Percentiles rank a stretch among this genome's conserved stretches.
phyloP scores from a whole-genome alignment of 1,140 invertebrate genomes.

The Scaptodrosophila lebanonensis region DNA sequence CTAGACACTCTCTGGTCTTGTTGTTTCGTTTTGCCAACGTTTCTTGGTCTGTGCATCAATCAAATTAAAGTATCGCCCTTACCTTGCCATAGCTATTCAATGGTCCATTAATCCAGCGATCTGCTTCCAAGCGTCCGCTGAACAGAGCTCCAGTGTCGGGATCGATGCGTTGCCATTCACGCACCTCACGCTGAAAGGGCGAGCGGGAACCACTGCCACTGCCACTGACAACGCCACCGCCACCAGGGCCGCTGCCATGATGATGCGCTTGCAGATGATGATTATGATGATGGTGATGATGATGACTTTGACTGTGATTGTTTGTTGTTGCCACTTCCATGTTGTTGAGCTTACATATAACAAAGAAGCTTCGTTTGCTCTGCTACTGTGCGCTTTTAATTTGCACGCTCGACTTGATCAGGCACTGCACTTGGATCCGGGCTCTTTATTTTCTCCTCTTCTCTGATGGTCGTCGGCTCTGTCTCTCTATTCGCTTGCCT shows the following conservation, averaged over 20 bases:
- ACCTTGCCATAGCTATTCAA: conserved; percentile 76
- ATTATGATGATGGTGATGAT: conserved; percentile 54
- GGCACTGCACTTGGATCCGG: conserved; percentile 13
- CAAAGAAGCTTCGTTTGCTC: conserved; percentile 23
- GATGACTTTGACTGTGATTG: conserved; percentile 67
- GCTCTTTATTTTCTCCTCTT: too few relatives aligned
- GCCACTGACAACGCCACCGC: conserved; percentile 1
- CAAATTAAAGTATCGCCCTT: conserved; percentile 32
- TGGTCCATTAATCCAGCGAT: conserved; percentile 77
- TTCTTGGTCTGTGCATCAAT: too few relatives aligned
- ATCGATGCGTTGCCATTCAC: conserved; percentile 77
- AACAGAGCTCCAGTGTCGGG: conserved; percentile 75
- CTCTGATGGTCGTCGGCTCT: too few relatives aligned
- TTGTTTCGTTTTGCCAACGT: neutral
- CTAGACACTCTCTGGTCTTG: conserved; percentile 11
- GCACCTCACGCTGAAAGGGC: conserved; percentile 76
- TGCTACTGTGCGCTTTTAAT: conserved; percentile 73
- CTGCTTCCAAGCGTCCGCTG: conserved; percentile 75
- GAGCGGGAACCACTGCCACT: conserved; percentile 47
- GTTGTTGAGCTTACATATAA: conserved; percentile 21
- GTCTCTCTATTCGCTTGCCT: conserved; percentile 49
- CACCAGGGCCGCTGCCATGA: neutral
- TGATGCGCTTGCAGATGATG: conserved; percentile 26
- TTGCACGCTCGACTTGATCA: conserved; percentile 69
- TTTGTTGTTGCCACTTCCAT: conserved; percentile 75